Evolutionary conservation across 1,140 invertebrate genomes (phyloP).

Genomic region (Coelopa frigida): DNA sequence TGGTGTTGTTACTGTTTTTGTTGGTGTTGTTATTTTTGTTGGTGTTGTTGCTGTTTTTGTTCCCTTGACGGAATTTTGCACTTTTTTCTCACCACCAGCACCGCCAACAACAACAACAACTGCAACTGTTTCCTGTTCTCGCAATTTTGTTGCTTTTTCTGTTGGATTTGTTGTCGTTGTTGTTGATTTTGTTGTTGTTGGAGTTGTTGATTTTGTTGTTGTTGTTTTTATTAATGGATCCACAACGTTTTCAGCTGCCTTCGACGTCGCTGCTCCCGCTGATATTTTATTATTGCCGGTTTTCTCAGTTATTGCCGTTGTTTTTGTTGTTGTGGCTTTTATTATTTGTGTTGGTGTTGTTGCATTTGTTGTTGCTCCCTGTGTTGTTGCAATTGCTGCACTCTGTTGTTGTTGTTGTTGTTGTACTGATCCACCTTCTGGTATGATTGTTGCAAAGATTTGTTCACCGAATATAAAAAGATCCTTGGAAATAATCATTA

Average conservation of each 20-base stretch:
- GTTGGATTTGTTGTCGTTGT: conserved; percentile 4
- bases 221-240: conserved; percentile 38
- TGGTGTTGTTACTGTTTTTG: conserved; percentile 10
- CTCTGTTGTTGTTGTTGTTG: conserved; percentile 21
- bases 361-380: conserved; percentile 11
- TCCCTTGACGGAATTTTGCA: no score
- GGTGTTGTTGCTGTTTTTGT: neutral
- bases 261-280: conserved; percentile 13
- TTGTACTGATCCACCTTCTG: conserved; percentile 32
- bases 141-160: no score
- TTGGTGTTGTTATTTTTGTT: conserved; percentile 11
- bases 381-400: no score
- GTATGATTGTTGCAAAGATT: conserved; percentile 44
- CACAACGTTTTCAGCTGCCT: conserved; percentile 40
- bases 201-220: conserved; percentile 14
- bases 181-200: conserved; percentile 5
- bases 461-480: conserved; percentile 44
- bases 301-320: conserved; percentile 12
- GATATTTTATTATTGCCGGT: conserved; percentile 21
- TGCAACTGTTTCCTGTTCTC: conserved; percentile 39
- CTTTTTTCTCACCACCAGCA: no score
- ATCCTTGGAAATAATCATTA: conserved; percentile 45
- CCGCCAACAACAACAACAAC: conserved; percentile 17
- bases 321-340: conserved; percentile 1
- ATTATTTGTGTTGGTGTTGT: conserved; percentile 1